phyloP scores from a whole-genome alignment of 2,113 vertebrate species.

The Leucosticte australis region DNA sequence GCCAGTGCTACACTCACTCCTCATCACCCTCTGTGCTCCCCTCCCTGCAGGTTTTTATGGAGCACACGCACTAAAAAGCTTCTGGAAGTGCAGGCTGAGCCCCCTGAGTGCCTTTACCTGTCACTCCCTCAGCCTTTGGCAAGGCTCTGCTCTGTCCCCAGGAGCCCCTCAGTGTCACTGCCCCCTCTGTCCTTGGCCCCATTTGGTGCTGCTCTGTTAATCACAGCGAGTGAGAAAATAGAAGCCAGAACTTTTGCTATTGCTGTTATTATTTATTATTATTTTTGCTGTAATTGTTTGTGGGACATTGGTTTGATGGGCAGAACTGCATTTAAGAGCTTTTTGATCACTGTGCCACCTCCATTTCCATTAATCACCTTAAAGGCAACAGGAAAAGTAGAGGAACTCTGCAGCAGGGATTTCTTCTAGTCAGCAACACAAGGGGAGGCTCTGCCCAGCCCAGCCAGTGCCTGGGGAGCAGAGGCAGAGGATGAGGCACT shows the following conservation, averaged over 20 bases:
- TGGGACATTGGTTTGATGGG: neutral
- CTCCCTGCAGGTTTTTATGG: neutral
- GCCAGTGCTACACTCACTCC: neutral
- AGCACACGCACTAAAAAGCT: neutral
- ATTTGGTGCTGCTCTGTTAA: neutral
- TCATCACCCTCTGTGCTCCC: neutral
- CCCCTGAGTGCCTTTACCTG: neutral
- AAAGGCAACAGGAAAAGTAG: neutral
- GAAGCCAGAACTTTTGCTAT: neutral
- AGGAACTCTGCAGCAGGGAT: neutral
- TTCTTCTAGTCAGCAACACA: neutral
- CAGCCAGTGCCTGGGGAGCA: neutral
- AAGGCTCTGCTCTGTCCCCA: neutral
- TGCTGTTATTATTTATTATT: neutral
- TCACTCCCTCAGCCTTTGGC: neutral
- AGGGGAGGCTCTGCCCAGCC: neutral
- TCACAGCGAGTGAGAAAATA: neutral
- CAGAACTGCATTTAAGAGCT: neutral
- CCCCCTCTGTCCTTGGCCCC: neutral
- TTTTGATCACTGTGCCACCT: neutral
- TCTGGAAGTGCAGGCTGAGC: neutral
- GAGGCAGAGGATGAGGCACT: neutral
- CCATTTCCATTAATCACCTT: neutral
- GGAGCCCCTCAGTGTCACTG: neutral
- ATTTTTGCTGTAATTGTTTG: neutral